Evolutionary conservation across 2,113 vertebrate species (phyloP).

Genomic region (Micromys minutus): DNA sequence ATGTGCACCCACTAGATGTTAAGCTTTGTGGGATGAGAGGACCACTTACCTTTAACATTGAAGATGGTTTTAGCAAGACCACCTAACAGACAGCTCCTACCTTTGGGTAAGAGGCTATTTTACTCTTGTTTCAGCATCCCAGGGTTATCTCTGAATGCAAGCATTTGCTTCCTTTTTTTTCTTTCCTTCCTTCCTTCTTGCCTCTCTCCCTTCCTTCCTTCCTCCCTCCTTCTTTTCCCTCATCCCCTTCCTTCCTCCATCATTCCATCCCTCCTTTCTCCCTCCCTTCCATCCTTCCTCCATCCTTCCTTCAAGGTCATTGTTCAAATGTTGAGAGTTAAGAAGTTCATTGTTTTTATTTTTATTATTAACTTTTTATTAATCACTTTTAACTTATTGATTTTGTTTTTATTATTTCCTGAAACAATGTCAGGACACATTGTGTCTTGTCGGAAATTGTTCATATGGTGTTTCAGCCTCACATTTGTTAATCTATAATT

Average conservation of each 20-base stretch:
- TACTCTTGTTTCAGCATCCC: background rate
- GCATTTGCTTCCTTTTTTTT: background rate
- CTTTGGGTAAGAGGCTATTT: background rate
- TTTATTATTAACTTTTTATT: background rate
- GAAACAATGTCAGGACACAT: background rate
- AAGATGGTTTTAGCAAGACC: background rate
- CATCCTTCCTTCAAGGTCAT: background rate
- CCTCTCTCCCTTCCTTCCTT: background rate
- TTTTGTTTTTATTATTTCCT: constrained; percentile 28
- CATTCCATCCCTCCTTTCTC: background rate
- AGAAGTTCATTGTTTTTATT: background rate
- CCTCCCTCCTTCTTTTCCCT: background rate
- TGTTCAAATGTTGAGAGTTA: background rate
- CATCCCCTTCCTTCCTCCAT: too few species aligned
- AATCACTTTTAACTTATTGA: background rate
- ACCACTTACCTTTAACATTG: background rate
- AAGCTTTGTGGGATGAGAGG: background rate
- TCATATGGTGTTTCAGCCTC: background rate
- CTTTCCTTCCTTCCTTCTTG: background rate
- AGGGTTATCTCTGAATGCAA: background rate
- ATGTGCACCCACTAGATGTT: fast-evolving
- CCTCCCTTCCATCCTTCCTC: background rate
- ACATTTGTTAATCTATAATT: background rate
- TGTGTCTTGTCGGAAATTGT: background rate
- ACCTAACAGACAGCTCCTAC: background rate